phyloP scores from a whole-genome alignment of 1,140 invertebrate species.

The Drosophila kanapiae region DNA sequence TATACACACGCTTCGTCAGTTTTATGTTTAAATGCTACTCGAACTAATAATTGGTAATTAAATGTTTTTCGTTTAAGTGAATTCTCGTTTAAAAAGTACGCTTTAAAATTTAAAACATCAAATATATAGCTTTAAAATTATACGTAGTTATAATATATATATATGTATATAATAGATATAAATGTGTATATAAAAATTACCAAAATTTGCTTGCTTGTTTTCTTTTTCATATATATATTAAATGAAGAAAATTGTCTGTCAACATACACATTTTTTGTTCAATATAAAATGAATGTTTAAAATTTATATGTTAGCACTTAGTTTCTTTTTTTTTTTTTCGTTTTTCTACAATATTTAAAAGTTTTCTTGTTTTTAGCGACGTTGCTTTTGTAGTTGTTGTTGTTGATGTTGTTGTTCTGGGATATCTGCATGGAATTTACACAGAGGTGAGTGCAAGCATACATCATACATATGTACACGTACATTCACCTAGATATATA shows the following conservation, averaged over 20 bases:
- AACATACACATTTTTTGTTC: constrained; percentile 56
- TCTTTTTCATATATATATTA: constrained; percentile 35
- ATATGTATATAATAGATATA: constrained; percentile 59
- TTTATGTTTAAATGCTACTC: constrained; percentile 81
- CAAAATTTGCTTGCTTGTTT: constrained; percentile 40
- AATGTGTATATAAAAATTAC: constrained; percentile 62
- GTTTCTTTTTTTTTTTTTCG: constrained; percentile 22
- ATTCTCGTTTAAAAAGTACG: constrained; percentile 71
- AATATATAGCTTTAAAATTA: constrained; percentile 74
- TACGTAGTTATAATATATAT: constrained; percentile 65
- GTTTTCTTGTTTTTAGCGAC: constrained; percentile 84
- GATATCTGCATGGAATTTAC: constrained; percentile 24
- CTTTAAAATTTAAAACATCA: constrained; percentile 78
- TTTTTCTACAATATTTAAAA: constrained; percentile 65
- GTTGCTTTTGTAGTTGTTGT: constrained; percentile 67
- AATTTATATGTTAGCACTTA: constrained; percentile 60
- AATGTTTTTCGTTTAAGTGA: constrained; percentile 62
- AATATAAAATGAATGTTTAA: constrained; percentile 69
- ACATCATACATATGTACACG: constrained; percentile 22
- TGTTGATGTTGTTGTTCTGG: constrained; percentile 53
- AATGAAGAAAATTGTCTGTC: constrained; percentile 53
- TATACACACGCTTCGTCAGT: constrained; percentile 84
- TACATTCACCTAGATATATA: constrained; percentile 19
- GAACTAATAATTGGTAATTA: constrained; percentile 72
- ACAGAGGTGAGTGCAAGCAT: constrained; percentile 8